A percentile compares a stretch with the other conserved stretches of the same genome.
phyloP scores from a whole-genome alignment of 2,113 vertebrate genomes.

The Acrocephalus arundinaceus region DNA sequence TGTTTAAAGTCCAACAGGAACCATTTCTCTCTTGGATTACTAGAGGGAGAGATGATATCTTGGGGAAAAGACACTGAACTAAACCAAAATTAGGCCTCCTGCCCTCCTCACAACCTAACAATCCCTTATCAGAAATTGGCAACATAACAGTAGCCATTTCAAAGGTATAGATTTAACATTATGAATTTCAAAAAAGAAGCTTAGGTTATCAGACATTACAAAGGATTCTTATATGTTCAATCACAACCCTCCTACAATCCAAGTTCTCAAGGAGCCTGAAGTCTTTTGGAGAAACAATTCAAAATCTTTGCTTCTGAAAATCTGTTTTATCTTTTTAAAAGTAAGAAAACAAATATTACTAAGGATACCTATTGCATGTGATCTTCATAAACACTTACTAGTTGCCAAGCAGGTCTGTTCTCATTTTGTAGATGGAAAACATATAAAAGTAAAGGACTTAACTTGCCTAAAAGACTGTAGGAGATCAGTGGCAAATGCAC shows the following conservation, averaged over 20 bases:
- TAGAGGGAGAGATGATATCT: background rate
- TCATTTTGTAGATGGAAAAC: background rate
- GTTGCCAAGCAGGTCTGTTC: background rate
- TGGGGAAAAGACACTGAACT: background rate
- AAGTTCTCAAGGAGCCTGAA: background rate
- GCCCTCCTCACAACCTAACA: background rate
- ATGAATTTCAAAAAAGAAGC: background rate
- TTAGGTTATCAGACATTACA: background rate
- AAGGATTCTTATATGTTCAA: background rate
- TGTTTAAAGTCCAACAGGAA: background rate
- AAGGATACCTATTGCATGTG: background rate
- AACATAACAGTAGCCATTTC: background rate
- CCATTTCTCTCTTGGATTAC: background rate
- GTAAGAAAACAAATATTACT: background rate
- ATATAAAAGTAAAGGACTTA: background rate
- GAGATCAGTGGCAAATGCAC: background rate
- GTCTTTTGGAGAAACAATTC: background rate
- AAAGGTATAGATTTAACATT: background rate
- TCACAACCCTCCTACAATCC: background rate
- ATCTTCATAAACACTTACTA: background rate
- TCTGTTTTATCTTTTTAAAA: background rate
- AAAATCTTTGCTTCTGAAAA: background rate
- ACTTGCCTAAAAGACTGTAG: background rate
- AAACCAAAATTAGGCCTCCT: background rate
- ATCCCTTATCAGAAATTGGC: background rate